Evolutionary conservation across 2,797 vertebrate species (phyloP).

Genomic region (Rhabdophis nuchalis): DNA sequence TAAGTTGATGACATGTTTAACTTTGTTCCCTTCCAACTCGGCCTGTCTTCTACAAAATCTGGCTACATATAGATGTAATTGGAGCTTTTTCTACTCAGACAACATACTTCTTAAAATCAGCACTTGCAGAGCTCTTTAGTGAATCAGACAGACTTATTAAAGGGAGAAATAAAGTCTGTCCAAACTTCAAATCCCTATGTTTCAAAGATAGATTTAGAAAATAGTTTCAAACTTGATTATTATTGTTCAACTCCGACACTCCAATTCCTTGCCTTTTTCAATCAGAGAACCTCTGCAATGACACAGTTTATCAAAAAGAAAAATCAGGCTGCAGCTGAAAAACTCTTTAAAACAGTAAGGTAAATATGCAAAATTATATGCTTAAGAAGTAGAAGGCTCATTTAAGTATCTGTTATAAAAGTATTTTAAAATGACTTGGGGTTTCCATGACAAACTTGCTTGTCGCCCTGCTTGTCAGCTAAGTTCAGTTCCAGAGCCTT

Average conservation of each 20-base stretch:
- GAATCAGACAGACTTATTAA: background rate
- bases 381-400: background rate
- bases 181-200: background rate
- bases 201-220: background rate
- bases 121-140: background rate
- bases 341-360: background rate
- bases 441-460: background rate
- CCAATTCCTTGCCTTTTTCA: background rate
- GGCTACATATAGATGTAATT: background rate
- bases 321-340: background rate
- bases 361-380: background rate
- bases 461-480: background rate
- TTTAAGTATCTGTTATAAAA: background rate
- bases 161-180: background rate
- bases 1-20: background rate
- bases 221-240: background rate
- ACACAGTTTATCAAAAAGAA: background rate
- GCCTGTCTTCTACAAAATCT: background rate
- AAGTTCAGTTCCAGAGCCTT: background rate
- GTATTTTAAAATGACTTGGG: background rate
- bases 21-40: background rate
- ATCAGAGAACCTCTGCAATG: background rate
- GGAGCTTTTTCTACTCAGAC: background rate
- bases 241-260: background rate
- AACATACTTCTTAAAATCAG: background rate